Percentiles rank a stretch among this genome's conserved stretches.
Conservation (phyloP, 2,113 vertebrate species). For the Bubo scandiacus region DNA sequence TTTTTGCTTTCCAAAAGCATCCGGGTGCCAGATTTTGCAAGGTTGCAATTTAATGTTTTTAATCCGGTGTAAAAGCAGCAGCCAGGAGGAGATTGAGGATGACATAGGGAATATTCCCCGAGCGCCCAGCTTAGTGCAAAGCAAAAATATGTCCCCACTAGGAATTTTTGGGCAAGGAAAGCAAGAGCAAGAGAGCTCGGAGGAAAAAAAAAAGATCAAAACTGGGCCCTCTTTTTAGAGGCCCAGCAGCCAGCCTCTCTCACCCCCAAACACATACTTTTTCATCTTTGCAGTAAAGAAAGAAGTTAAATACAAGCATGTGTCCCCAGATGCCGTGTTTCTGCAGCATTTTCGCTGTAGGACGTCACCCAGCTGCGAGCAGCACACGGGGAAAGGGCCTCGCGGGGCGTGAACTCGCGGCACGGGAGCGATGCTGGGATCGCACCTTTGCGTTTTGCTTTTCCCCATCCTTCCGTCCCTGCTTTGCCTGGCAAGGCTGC, state of each 20-base stretch:
- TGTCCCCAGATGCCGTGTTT: accelerated
- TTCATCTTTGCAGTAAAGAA: background rate
- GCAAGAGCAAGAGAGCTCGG: background rate
- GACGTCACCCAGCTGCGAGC: background rate
- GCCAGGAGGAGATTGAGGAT: background rate
- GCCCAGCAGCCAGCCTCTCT: background rate
- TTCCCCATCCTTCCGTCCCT: background rate
- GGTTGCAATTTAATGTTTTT: background rate
- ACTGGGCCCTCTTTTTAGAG: background rate
- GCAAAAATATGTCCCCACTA: background rate
- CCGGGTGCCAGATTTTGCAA: background rate
- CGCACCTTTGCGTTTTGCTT: background rate
- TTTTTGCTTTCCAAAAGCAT: background rate
- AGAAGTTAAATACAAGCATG: accelerated
- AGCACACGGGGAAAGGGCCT: accelerated
- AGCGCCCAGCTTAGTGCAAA: background rate
- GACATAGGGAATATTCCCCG: background rate
- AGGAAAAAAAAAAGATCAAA: background rate
- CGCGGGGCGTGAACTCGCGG: accelerated
- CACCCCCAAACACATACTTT: background rate
- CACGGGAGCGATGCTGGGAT: accelerated
- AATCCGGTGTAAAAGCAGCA: background rate
- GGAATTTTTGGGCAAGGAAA: background rate
- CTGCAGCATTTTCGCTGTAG: background rate
- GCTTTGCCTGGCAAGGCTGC: background rate